Conservation (phyloP, 2,797 vertebrate species). For the Garrulus glandarius region DNA sequence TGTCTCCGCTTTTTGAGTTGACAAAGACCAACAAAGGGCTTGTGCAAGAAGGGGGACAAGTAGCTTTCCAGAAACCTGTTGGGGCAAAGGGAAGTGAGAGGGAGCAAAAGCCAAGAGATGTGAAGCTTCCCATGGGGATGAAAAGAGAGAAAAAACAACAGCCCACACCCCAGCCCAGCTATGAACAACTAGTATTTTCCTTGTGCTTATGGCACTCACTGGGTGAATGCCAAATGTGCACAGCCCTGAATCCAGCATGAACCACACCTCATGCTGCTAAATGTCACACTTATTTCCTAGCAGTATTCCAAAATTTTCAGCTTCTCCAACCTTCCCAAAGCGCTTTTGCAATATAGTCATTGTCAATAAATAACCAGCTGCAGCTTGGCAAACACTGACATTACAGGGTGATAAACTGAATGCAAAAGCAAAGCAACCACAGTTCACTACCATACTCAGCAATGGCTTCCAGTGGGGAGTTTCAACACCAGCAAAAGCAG, state of each 20-base stretch:
- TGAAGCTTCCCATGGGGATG: neutral
- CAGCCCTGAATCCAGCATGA: neutral
- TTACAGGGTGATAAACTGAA: neutral
- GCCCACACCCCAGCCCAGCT: neutral
- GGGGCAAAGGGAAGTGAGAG: neutral
- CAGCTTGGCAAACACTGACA: neutral
- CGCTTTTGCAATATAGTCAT: neutral
- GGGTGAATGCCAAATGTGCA: neutral
- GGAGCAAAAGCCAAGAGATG: neutral
- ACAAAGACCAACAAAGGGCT: constrained; percentile 94
- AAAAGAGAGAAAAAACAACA: neutral
- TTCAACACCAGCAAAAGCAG: neutral
- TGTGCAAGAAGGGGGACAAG: constrained; percentile 92
- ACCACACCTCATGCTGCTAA: neutral
- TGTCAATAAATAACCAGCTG: neutral
- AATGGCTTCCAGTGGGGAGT: neutral
- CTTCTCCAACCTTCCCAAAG: neutral
- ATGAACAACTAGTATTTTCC: neutral
- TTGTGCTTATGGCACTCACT: neutral
- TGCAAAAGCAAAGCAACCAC: neutral
- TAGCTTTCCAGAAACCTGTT: constrained; percentile 95
- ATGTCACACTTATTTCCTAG: neutral
- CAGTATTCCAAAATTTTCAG: neutral
- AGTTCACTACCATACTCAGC: neutral
- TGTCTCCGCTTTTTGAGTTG: constrained; percentile 97